Percentiles rank a stretch among this genome's conserved stretches.
Conservation (phyloP, 2,888 invertebrate species). For the Cenopis cana region DNA sequence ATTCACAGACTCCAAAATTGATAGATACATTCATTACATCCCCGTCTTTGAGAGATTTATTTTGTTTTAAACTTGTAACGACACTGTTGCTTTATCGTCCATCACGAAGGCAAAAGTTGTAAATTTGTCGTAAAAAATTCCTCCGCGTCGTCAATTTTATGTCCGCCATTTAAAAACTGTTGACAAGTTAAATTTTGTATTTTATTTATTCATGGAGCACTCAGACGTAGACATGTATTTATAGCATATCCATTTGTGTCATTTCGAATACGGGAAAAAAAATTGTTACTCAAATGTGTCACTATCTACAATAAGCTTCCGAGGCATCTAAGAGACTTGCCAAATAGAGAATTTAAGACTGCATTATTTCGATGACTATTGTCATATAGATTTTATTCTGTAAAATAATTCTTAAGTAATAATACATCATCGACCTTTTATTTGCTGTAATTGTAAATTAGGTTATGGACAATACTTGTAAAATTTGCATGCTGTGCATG, state of each 20-base stretch:
- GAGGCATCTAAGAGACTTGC: too few relatives aligned
- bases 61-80: conserved; percentile 29
- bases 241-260: conserved; percentile 16
- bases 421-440: too few relatives aligned
- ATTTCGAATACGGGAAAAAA: neutral
- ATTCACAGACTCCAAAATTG: neutral
- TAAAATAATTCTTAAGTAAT: too few relatives aligned
- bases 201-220: conserved; percentile 24
- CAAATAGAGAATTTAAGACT: too few relatives aligned
- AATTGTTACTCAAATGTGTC: too few relatives aligned
- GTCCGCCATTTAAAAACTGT: conserved; percentile 31
- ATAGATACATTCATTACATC: neutral
- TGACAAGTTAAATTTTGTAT: conserved; percentile 24
- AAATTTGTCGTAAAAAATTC: conserved; percentile 40
- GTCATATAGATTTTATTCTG: too few relatives aligned
- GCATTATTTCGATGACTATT: too few relatives aligned
- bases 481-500: too few relatives aligned
- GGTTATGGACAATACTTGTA: too few relatives aligned
- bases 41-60: conserved; percentile 3
- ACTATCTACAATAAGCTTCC: too few relatives aligned
- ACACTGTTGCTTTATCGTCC: conserved; percentile 30
- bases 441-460: too few relatives aligned
- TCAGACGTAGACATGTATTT: conserved; percentile 21
- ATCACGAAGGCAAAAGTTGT: conserved; percentile 29
- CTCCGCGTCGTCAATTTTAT: conserved; percentile 36